A percentile compares a stretch with the other conserved stretches of the same genome.
Evolutionary conservation across 2,113 vertebrate genomes (phyloP).

Genomic region (Elephas maximus): DNA sequence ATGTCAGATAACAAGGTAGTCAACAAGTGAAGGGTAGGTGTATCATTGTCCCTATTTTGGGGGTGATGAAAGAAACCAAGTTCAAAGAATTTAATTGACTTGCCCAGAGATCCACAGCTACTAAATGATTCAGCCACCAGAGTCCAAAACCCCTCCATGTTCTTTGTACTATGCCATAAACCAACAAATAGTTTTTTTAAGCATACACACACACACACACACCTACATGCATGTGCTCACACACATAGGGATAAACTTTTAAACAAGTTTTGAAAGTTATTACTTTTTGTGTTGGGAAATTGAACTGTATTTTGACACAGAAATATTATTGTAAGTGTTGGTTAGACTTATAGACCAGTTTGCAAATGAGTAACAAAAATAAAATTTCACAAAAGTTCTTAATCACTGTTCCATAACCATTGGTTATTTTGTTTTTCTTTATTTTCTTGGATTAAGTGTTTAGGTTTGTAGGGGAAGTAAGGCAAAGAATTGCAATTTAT

Average conservation of each 20-base stretch:
- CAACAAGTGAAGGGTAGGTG: too few relatives aligned
- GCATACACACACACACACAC: not conserved
- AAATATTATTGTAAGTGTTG: not conserved
- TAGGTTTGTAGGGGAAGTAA: not conserved
- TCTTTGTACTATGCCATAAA: not conserved
- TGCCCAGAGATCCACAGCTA: not conserved
- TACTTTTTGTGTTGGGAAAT: not conserved
- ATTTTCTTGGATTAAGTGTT: constrained; percentile 19
- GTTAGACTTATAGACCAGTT: not conserved
- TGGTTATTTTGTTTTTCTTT: not conserved
- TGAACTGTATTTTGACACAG: not conserved
- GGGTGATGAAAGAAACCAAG: not conserved
- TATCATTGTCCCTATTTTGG: not conserved
- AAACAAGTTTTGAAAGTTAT: constrained; percentile 16
- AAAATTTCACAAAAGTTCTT: not conserved
- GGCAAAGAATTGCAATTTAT: not conserved
- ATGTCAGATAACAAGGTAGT: too few relatives aligned
- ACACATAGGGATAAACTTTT: not conserved
- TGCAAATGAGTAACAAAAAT: not conserved
- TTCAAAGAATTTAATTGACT: not conserved
- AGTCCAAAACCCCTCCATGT: not conserved
- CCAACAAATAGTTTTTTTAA: not conserved
- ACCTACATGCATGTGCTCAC: not conserved
- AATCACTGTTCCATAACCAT: not conserved
- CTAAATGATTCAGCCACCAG: not conserved